phyloP scores from a whole-genome alignment of 1,140 invertebrate species.

The Tetramorium simillimum region DNA sequence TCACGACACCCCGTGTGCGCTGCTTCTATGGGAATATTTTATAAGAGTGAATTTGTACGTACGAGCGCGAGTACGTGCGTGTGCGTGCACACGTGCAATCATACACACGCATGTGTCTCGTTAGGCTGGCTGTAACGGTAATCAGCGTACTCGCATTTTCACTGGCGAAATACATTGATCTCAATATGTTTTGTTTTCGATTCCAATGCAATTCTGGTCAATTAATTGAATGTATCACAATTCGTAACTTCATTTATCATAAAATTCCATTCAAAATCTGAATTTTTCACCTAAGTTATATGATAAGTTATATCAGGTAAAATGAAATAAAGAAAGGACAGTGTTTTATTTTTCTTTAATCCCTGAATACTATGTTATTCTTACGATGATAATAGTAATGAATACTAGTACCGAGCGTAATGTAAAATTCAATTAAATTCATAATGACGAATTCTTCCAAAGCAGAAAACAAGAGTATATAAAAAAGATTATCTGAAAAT shows the following conservation, averaged over 20 bases:
- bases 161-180: background rate
- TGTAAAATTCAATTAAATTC: background rate
- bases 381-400: background rate
- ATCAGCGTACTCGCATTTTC: conserved; percentile 48
- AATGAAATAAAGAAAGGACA: background rate
- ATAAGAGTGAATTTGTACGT: conserved; percentile 78
- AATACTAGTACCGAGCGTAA: background rate
- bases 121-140: conserved; percentile 63
- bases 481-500: background rate
- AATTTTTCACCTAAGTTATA: background rate
- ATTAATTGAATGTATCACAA: background rate
- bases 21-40: conserved; percentile 78
- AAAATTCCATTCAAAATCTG: background rate
- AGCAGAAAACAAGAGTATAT: background rate
- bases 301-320: background rate
- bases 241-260: background rate
- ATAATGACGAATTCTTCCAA: background rate
- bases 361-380: background rate
- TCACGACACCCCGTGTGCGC: conserved; percentile 79
- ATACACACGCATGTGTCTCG: background rate
- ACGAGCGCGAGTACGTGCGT: conserved; percentile 42
- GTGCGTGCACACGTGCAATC: conserved; percentile 44
- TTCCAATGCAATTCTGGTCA: background rate
- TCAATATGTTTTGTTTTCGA: background rate
- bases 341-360: background rate